These are phyloP conservation scores for Actinia tenebrosa DNA, from an alignment of 64 coral and sea anemone species.

Conservation along the genomic window DNA sequence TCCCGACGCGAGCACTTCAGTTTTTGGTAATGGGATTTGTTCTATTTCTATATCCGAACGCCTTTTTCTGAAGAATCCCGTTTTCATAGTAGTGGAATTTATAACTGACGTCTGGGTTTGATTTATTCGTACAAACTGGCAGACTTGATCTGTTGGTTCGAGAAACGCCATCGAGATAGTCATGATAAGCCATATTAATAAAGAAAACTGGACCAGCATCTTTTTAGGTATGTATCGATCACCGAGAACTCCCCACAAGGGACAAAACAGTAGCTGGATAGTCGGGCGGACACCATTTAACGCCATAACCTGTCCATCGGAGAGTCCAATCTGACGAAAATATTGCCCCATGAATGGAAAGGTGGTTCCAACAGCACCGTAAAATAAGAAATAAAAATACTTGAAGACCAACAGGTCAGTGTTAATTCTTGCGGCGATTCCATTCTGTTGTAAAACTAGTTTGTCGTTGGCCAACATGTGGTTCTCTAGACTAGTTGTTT, in stretches of 20 bases:
- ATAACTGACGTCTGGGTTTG: conserved; percentile 49
- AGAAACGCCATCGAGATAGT: conserved; percentile 85
- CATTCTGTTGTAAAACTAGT: conserved; percentile 22
- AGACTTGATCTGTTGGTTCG: conserved; percentile 78
- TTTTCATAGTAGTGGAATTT: conserved; percentile 74
- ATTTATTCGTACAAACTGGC: conserved; percentile 67
- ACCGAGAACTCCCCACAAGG: conserved; percentile 74
- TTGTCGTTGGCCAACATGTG: not conserved
- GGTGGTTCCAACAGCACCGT: conserved; percentile 53
- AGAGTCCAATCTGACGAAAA: conserved; percentile 79
- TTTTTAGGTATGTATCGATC: conserved; percentile 70
- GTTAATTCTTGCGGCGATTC: conserved; percentile 52
- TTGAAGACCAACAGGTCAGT: conserved; percentile 76
- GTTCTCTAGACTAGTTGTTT: not conserved
- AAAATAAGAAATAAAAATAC: conserved; percentile 81
- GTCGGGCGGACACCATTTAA: conserved; percentile 50
- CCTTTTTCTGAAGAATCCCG: conserved; percentile 73
- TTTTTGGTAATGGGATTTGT: conserved; percentile 27
- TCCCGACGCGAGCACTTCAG: not conserved
- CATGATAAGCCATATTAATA: conserved; percentile 74
- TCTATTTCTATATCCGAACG: conserved; percentile 18
- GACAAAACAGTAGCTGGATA: conserved; percentile 57
- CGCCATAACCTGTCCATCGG: conserved; percentile 46
- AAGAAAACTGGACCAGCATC: conserved; percentile 70
- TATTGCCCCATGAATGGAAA: conserved; percentile 74